Evolutionary conservation across 2,888 invertebrate genomes (phyloP).

Genomic region (Seira musarum): DNA sequence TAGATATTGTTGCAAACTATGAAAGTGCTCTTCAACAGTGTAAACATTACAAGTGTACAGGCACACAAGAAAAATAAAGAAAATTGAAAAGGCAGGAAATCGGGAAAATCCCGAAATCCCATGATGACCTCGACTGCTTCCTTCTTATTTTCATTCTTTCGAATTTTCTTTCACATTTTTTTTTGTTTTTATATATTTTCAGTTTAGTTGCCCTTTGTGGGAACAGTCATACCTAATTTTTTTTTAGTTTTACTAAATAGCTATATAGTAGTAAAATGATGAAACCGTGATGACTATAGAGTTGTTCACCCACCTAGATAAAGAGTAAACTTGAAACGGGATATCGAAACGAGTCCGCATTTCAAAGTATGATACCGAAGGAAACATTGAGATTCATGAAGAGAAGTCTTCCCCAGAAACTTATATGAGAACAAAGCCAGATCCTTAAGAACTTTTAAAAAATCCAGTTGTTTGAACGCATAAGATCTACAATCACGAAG

Average conservation of each 20-base stretch:
- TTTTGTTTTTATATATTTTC: conserved; percentile 26
- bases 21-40: conserved; percentile 1
- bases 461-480: conserved; percentile 12
- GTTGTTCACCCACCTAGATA: too few relatives aligned
- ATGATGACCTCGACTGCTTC: conserved; percentile 59
- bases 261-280: too few relatives aligned
- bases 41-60: conserved; percentile 15
- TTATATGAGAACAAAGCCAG: not conserved
- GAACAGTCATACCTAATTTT: conserved; percentile 12
- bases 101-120: conserved; percentile 61
- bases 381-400: not conserved
- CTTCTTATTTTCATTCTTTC: conserved; percentile 36
- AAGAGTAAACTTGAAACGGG: too few relatives aligned
- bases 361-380: not conserved
- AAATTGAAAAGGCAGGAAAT: conserved; percentile 61
- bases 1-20: conserved; percentile 29
- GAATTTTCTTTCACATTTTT: too few relatives aligned
- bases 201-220: conserved; percentile 46
- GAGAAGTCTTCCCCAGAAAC: not conserved
- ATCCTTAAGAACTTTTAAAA: conserved; percentile 1
- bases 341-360: too few relatives aligned
- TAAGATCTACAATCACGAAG: conserved; percentile 10
- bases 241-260: not conserved
- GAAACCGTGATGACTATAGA: too few relatives aligned
- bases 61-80: conserved; percentile 28